These are phyloP conservation scores for Blera fallax DNA, from an alignment of 2,888 invertebrate genomes.

Conservation along the genomic window DNA sequence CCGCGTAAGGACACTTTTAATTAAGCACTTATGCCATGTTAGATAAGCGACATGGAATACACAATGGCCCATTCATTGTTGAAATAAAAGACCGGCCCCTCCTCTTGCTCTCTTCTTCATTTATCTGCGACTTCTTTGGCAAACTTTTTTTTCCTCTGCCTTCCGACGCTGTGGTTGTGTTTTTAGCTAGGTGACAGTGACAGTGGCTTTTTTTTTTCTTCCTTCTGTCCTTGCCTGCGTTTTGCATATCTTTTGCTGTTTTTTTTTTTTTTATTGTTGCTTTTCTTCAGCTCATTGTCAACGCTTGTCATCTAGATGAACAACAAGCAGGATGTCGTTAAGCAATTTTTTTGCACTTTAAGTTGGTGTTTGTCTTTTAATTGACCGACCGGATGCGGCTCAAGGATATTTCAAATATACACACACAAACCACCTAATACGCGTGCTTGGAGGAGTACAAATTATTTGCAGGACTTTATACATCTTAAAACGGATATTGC, in stretches of 20 bases:
- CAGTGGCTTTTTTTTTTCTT: too few species aligned
- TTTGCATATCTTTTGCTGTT: slow-evolving; percentile 15
- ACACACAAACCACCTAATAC: background rate
- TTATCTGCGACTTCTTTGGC: slow-evolving; percentile 58
- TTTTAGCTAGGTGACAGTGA: slow-evolving; percentile 1
- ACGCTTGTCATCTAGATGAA: slow-evolving; percentile 37
- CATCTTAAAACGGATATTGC: slow-evolving; percentile 23
- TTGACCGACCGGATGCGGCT: slow-evolving; percentile 57
- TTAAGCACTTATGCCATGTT: slow-evolving; percentile 71
- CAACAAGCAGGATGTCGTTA: slow-evolving; percentile 39
- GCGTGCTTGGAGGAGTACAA: background rate
- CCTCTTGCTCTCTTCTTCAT: slow-evolving; percentile 6
- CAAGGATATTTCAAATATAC: slow-evolving; percentile 8
- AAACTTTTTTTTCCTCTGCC: slow-evolving; percentile 17
- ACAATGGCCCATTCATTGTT: slow-evolving; percentile 67
- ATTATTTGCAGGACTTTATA: background rate
- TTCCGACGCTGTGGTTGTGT: background rate
- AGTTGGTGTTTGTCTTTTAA: slow-evolving; percentile 51
- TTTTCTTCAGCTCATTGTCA: slow-evolving; percentile 48
- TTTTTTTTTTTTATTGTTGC: background rate
- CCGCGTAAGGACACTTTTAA: slow-evolving; percentile 65
- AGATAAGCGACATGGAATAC: slow-evolving; percentile 65
- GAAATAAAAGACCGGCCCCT: slow-evolving; percentile 28
- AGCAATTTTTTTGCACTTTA: slow-evolving; percentile 49
- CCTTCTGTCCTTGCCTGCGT: slow-evolving; percentile 10